A percentile compares a stretch with the other conserved stretches of the same genome.
Conservation (phyloP, 2,888 invertebrate genomes). For the Gonocerus acuteangulatus region DNA sequence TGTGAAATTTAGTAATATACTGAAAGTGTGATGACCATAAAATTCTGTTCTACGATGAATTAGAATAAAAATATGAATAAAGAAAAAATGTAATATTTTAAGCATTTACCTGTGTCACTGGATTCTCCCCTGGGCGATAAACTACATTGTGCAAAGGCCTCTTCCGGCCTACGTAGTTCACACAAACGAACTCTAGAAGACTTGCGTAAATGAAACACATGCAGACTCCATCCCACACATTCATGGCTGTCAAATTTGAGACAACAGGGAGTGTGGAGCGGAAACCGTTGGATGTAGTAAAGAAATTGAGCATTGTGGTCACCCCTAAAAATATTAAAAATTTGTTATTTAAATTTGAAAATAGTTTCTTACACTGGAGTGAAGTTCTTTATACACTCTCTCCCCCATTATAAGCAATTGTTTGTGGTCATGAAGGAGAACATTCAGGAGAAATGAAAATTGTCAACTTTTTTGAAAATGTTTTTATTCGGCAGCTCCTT, state of each 20-base stretch:
- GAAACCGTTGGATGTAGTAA: conserved; percentile 89
- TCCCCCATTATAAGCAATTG: no score
- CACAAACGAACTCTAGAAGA: conserved; percentile 86
- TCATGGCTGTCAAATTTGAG: conserved; percentile 90
- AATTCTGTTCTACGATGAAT: no score
- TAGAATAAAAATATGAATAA: not conserved
- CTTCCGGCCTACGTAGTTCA: conserved; percentile 89
- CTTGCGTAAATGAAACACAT: conserved; percentile 96
- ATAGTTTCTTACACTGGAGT: no score
- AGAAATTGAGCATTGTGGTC: conserved; percentile 96
- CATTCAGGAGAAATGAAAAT: no score
- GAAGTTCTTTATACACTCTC: no score
- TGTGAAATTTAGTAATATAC: no score
- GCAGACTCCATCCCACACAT: conserved; percentile 93
- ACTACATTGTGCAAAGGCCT: conserved; percentile 81
- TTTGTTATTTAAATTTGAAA: no score
- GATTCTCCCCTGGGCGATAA: conserved; percentile 82
- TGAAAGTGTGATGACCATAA: no score
- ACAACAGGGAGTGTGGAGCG: conserved; percentile 87
- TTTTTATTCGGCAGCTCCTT: no score
- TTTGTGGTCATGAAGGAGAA: no score
- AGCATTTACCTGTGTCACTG: conserved; percentile 70
- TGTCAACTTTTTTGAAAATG: no score
- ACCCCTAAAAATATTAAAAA: conserved; percentile 71
- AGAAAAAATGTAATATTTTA: no score